Evolutionary conservation across 2,888 invertebrate species (phyloP), one percentile per base, ranked within the genome.

Genomic region (Plebejus argus): DNA sequence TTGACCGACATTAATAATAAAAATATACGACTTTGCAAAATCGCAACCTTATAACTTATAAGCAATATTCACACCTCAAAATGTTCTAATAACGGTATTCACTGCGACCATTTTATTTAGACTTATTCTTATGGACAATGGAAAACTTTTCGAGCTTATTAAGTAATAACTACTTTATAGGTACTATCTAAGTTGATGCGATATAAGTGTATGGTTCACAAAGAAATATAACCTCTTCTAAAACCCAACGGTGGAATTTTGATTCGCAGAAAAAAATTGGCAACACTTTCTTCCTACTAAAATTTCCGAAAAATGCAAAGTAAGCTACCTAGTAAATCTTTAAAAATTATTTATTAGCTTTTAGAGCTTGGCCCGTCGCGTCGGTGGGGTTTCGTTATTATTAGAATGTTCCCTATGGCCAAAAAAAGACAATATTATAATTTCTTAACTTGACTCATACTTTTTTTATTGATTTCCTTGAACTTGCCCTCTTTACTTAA

Each of bases 11-110:
- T 80, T 78, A 76, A 45, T 39, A 35, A 78, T 77, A 49, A 76
- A 70, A 78, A 66, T 78, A 79, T 66, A 78, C 70, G 58, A 77
- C 76, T 79, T 80, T 53, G 74, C 78, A 78, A 80, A 79, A 79
- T 74, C 61, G 58, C 74, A 70, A 77, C 70, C 61, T 75, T 56
- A 71, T 58, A 53, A 78, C 61, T 75, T 56, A 71, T 58, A 53
- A 78, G 76, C 78, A 66, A 71, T 78, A 35, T 61, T 79, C 78
- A 79, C 79, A 78, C 79, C 28, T 74, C 70, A 49, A 77, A 76
- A 75, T 74, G 53, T 74, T 74, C 49, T 28, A 23, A 72, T 71
- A n/a, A 78, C 66, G 75, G 39, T 76, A 58, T 77, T 70, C 80
- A 80, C 80, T 71, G 78, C 79, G 71, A 71, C 74, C 15, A 74